Base-by-base conservation (phyloP, 2,113 vertebrate species). In the Nicator chloris region DNA sequence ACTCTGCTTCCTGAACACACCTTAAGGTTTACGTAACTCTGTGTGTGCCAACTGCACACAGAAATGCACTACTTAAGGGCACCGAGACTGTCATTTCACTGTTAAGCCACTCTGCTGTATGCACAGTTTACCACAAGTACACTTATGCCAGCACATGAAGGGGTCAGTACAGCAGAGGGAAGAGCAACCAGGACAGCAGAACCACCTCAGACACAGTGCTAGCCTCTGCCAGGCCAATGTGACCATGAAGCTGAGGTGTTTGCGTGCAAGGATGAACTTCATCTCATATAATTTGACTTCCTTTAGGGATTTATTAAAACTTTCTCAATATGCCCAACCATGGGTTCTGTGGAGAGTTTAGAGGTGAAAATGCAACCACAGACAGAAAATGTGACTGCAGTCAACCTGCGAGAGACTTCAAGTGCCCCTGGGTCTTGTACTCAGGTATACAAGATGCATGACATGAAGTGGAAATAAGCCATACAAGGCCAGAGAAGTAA, bases 1-100 rank as follows among this genome's bases (percentile, higher is more conserved):
- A 40, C 31, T 44, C 15, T 15, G 16, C 33, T 93, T 70, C 56
- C 31, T 85, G 82, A 68, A 86, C 92, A 94, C 93, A 57, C 78
- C 72, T 72, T 78, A 61, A 70, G 20, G 28, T 73, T 94, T 93
- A 86, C 1, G 0, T 89, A 93, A 82, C 20, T 3, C 53, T 15
- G 1, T 35, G 30, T 47, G n/a, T 57, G 73, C 79, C 64, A 84
- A 40, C 33, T 33, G 6, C 47, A 59, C 16, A 24, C 1, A 4
- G 73, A 77, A 86, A 91, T 30, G 49, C 50, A 53, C 22, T 19
- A 15, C 76, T 82, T 59, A 49, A 93, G 82, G 90, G 76, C 83
- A 94, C 18, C 51, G 7, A 65, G 35, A 21, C 13, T 75, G 33
- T 14, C 10, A 53, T 75, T 94, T 66, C 47, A 31, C 45, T 64